Evolutionary conservation across 2,113 vertebrate genomes (phyloP).

Genomic region (Isichthys henryi): DNA sequence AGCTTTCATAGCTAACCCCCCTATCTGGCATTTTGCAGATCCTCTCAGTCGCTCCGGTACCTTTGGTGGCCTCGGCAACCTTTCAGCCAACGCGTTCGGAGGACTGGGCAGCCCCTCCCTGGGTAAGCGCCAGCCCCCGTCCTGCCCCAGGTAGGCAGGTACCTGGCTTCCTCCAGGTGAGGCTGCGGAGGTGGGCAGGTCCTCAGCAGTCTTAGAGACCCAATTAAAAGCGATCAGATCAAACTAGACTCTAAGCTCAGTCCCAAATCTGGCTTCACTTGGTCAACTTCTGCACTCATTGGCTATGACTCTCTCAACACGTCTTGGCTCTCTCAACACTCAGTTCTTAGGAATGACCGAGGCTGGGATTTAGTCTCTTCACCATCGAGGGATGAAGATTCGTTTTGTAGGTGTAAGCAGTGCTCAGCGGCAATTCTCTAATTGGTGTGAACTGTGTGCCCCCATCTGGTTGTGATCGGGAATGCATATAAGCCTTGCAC

Average conservation of each 20-base stretch:
- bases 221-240: background rate
- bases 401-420: background rate
- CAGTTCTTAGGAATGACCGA: background rate
- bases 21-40: constrained; percentile 60
- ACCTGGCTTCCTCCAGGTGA: background rate
- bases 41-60: constrained; percentile 71
- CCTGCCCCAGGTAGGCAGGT: background rate
- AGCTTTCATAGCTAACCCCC: background rate
- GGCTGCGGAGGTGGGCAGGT: background rate
- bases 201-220: background rate
- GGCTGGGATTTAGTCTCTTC: background rate
- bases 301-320: background rate
- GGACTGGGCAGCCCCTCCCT: constrained; percentile 73
- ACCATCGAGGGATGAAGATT: background rate
- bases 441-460: background rate
- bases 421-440: background rate
- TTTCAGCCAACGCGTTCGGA: constrained; percentile 73
- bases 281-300: background rate
- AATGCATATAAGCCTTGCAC: background rate
- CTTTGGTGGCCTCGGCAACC: constrained; percentile 71
- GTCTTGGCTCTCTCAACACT: background rate
- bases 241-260: background rate
- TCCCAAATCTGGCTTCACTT: background rate
- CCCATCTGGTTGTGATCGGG: background rate
- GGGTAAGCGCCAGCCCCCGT: constrained; percentile 57